A percentile compares a stretch with the other conserved stretches of the same genome.
phyloP scores from a whole-genome alignment of 2,797 vertebrate genomes.

The Margarornis squamiger region DNA sequence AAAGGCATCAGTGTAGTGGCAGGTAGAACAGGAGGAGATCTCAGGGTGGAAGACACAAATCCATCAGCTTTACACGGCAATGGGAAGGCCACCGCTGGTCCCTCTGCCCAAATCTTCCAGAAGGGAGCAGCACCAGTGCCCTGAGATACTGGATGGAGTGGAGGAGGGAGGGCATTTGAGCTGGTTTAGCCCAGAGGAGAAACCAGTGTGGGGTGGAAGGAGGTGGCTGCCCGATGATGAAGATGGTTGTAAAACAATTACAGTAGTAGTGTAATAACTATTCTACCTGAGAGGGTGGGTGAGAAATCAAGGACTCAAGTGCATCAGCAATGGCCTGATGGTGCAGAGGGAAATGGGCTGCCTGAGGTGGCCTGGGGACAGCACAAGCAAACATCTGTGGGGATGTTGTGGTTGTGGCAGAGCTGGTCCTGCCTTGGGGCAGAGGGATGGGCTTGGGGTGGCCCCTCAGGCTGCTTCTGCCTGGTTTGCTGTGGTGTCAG shows the following conservation, averaged over 20 bases:
- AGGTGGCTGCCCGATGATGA: background rate
- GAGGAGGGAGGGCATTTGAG: background rate
- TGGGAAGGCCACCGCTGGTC: background rate
- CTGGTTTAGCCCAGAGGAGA: background rate
- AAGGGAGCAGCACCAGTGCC: background rate
- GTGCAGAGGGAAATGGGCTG: background rate
- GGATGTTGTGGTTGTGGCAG: background rate
- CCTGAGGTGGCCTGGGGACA: background rate
- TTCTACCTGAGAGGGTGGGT: background rate
- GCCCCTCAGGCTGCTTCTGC: background rate
- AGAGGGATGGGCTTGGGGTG: background rate
- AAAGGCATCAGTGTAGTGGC: background rate
- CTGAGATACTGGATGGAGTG: background rate
- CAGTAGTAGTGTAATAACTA: background rate
- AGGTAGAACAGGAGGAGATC: background rate
- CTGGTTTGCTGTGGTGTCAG: background rate
- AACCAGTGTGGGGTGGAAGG: background rate
- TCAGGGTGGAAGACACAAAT: background rate
- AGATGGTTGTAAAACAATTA: background rate
- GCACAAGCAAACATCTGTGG: background rate
- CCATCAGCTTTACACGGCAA: background rate
- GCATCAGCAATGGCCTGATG: background rate
- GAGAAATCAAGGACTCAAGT: background rate
- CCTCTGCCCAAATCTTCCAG: background rate
- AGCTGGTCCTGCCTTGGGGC: background rate